Evolutionary conservation across 2,888 invertebrate genomes (phyloP).

Genomic region (Campaea margaritaria): DNA sequence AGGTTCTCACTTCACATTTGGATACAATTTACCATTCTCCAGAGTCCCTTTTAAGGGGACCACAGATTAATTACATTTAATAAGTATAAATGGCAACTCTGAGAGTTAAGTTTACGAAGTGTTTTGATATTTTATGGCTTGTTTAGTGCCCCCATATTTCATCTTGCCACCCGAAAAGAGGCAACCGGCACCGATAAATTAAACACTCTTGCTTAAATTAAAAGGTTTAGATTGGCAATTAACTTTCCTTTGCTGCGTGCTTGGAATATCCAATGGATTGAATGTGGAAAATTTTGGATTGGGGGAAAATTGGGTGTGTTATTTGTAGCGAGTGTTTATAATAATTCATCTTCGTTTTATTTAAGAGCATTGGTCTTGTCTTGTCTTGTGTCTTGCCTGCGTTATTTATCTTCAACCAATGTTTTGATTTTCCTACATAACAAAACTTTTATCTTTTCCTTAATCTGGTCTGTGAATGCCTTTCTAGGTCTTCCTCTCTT

Average conservation of each 20-base stretch:
- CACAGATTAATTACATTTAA: conserved; percentile 31
- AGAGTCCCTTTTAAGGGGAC: conserved; percentile 5
- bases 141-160: conserved; percentile 42
- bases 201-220: conserved; percentile 39
- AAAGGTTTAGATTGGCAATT: conserved; percentile 43
- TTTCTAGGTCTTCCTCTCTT: too few species aligned
- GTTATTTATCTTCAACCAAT: too few species aligned
- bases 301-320: conserved; percentile 1
- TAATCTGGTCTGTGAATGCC: too few species aligned
- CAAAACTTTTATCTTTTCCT: too few species aligned
- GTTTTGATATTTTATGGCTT: conserved; percentile 43
- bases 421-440: too few species aligned
- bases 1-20: not conserved
- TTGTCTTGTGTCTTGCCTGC: too few species aligned
- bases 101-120: conserved; percentile 36
- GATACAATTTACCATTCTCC: conserved; percentile 19
- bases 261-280: conserved; percentile 33
- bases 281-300: conserved; percentile 7
- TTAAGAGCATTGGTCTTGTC: too few species aligned
- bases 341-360: too few species aligned
- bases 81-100: conserved; percentile 35
- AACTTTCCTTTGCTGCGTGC: conserved; percentile 36
- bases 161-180: conserved; percentile 36
- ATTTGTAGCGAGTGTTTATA: too few species aligned
- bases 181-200: conserved; percentile 41